Evolutionary conservation across 1,140 invertebrate species (phyloP).

Genomic region (Drosophila tropicalis): DNA sequence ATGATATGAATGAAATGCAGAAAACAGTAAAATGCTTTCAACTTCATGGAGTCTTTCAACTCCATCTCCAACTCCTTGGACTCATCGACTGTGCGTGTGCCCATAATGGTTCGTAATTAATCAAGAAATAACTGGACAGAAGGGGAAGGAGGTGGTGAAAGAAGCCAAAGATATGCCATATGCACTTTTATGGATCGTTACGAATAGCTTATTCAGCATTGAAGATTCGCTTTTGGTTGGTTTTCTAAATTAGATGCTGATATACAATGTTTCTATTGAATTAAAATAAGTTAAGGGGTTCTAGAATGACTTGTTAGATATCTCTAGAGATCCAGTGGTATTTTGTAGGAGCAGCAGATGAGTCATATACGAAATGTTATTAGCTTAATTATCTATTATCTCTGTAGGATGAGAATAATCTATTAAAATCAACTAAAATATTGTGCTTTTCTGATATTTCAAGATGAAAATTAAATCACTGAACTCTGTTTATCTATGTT

Average conservation of each 20-base stretch:
- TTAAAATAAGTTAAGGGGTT: neutral
- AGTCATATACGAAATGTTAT: too few relatives aligned
- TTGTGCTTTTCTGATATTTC: too few relatives aligned
- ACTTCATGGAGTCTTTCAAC: constrained; percentile 33
- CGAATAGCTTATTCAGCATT: constrained; percentile 1
- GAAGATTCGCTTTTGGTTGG: neutral
- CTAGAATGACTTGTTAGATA: too few relatives aligned
- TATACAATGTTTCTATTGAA: neutral
- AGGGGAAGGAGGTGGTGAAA: neutral
- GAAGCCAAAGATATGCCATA: neutral
- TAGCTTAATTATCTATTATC: too few relatives aligned
- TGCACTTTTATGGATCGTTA: constrained; percentile 14
- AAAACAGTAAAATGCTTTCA: constrained; percentile 74
- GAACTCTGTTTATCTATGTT: too few relatives aligned
- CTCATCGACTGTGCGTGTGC: constrained; percentile 41
- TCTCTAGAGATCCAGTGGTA: too few relatives aligned
- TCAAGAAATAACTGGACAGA: constrained; percentile 31
- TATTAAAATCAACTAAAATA: too few relatives aligned
- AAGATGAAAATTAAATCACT: too few relatives aligned
- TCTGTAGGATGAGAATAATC: too few relatives aligned
- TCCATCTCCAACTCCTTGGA: neutral
- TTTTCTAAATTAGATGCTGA: neutral
- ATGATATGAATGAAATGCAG: constrained; percentile 69
- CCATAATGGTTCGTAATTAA: constrained; percentile 61
- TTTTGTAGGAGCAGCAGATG: too few relatives aligned